Percentiles rank a stretch among this genome's conserved stretches.
Evolutionary conservation across 1,140 invertebrate species (phyloP).

Genomic region (Olivierus martensii): DNA sequence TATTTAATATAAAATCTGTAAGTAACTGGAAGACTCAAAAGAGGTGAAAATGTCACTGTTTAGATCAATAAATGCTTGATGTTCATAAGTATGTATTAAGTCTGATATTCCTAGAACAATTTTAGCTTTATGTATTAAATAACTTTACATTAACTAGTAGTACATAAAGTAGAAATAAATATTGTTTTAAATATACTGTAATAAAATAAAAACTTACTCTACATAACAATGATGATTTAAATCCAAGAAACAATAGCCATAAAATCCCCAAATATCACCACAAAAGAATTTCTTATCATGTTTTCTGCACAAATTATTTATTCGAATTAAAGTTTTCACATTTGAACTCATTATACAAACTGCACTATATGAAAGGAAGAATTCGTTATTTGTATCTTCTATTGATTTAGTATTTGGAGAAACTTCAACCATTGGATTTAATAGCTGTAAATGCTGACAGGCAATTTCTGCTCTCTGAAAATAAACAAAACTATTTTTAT

Average conservation of each 20-base stretch:
- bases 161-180: no score
- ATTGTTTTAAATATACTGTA: no score
- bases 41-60: no score
- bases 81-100: no score
- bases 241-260: slow-evolving; percentile 84
- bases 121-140: no score
- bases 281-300: slow-evolving; percentile 69
- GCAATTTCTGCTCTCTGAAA: slow-evolving; percentile 70
- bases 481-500: no score
- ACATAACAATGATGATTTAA: slow-evolving; percentile 65
- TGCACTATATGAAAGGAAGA: slow-evolving; percentile 46
- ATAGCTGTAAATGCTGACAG: slow-evolving; percentile 50
- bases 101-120: no score
- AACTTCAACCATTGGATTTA: slow-evolving; percentile 89
- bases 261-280: slow-evolving; percentile 84
- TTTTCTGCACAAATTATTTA: slow-evolving; percentile 65
- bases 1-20: no score
- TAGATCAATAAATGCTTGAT: no score
- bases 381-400: slow-evolving; percentile 41
- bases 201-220: no score
- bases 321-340: slow-evolving; percentile 49
- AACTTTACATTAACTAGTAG: no score
- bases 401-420: slow-evolving; percentile 47
- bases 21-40: no score
- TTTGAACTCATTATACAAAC: slow-evolving; percentile 63